Percentiles rank a stretch among this genome's conserved stretches.
Conservation (phyloP, 2,888 invertebrate species). For the Eumerus sabulonum region DNA sequence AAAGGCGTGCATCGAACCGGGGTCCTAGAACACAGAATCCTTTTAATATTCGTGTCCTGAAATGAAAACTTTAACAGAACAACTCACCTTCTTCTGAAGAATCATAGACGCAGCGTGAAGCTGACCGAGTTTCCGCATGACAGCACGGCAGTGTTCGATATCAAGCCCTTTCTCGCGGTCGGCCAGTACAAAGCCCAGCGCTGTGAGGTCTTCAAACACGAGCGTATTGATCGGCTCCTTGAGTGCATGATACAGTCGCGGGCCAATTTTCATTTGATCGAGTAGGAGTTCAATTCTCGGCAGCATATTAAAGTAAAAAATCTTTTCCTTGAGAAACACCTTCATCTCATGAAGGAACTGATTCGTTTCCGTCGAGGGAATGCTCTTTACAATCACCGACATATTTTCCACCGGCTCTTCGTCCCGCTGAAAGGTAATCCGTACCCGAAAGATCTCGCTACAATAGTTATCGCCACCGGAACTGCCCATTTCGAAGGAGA, state of each 20-base stretch:
- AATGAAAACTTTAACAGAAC: not conserved
- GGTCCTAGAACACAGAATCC: constrained; percentile 66
- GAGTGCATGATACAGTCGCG: constrained; percentile 59
- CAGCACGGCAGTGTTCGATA: constrained; percentile 78
- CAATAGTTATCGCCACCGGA: constrained; percentile 70
- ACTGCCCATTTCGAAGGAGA: constrained; percentile 66
- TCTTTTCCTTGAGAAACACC: constrained; percentile 76
- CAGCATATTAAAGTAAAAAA: constrained; percentile 74
- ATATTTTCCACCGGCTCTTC: constrained; percentile 24
- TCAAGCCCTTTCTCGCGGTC: constrained; percentile 80
- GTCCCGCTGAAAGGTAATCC: constrained; percentile 39
- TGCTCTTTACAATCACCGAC: constrained; percentile 70
- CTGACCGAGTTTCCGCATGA: constrained; percentile 80
- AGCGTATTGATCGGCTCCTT: constrained; percentile 55
- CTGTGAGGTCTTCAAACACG: constrained; percentile 77
- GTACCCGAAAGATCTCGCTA: constrained; percentile 70
- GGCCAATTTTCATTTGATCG: constrained; percentile 65
- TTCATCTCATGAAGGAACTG: constrained; percentile 75
- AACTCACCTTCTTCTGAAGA: constrained; percentile 78
- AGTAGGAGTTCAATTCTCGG: constrained; percentile 75
- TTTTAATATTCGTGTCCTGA: not conserved
- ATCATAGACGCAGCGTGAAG: constrained; percentile 81
- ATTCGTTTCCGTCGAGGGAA: constrained; percentile 48
- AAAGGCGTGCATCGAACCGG: constrained; percentile 70
- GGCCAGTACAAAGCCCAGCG: constrained; percentile 79